phyloP scores from a whole-genome alignment of 2,888 invertebrate species.

The Watsonalla cultraria region DNA sequence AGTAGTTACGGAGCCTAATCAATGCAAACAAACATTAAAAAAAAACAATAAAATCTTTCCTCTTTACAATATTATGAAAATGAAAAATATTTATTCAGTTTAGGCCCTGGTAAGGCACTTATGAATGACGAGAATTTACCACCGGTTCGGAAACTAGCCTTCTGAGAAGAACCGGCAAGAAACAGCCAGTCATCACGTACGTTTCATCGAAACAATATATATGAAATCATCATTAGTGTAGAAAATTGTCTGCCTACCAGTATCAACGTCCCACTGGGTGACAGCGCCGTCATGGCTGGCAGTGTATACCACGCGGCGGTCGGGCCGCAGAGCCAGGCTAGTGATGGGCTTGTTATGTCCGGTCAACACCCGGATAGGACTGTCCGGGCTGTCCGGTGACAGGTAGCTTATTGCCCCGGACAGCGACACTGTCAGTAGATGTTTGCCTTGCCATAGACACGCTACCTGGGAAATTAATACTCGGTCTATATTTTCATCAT shows the following conservation, averaged over 20 bases:
- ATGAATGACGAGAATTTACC: no score
- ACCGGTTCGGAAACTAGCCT: no score
- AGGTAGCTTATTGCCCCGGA: constrained; percentile 97
- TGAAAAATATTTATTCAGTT: no score
- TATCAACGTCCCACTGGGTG: constrained; percentile 89
- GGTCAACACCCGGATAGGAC: constrained; percentile 89
- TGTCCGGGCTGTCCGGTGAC: constrained; percentile 90
- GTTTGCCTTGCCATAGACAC: constrained; percentile 95
- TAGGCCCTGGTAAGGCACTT: no score
- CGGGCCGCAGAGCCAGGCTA: constrained; percentile 87
- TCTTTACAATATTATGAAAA: no score
- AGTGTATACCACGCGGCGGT: constrained; percentile 89
- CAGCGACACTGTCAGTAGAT: constrained; percentile 94
- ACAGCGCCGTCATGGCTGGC: constrained; percentile 96
- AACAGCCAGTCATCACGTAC: no score
- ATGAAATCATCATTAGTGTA: no score
- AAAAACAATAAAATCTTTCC: no score
- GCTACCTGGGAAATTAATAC: constrained; percentile 82
- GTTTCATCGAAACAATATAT: no score
- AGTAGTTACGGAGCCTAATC: no score
- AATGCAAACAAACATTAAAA: no score
- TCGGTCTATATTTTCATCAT: neutral
- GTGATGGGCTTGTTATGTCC: constrained; percentile 99
- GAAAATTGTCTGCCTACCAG: constrained; percentile 48
- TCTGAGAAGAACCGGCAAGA: no score